A percentile compares a stretch with the other conserved stretches of the same genome.
phyloP scores from a whole-genome alignment of 2,797 vertebrate species.

The Naso thynnoides region DNA sequence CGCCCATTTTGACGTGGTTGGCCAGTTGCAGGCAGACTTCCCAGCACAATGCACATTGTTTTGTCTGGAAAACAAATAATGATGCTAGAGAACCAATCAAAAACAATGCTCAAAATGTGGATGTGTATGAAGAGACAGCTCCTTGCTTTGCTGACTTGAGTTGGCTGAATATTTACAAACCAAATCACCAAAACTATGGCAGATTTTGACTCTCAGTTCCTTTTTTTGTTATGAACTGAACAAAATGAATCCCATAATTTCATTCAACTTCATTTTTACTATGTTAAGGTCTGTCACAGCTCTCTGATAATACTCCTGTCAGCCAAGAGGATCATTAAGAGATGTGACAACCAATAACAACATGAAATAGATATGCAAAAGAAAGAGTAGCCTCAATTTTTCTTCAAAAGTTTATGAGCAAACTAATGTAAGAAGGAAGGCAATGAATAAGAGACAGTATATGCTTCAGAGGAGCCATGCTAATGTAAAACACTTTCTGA shows the following conservation, averaged over 20 bases:
- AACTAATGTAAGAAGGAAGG: neutral
- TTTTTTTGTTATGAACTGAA: too few relatives aligned
- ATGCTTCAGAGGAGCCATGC: neutral
- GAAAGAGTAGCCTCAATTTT: neutral
- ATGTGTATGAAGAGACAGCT: too few relatives aligned
- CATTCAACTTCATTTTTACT: neutral
- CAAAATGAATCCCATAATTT: too few relatives aligned
- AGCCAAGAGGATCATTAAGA: neutral
- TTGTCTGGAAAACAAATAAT: too few relatives aligned
- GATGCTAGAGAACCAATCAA: too few relatives aligned
- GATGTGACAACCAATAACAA: neutral
- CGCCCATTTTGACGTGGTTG: too few relatives aligned
- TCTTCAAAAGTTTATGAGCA: too few relatives aligned
- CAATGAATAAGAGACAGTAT: neutral
- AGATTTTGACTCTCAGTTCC: neutral
- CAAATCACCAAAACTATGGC: neutral
- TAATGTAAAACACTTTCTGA: slow-evolving; percentile 19
- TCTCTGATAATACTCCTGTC: neutral
- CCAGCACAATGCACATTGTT: too few relatives aligned
- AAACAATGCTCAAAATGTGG: too few relatives aligned
- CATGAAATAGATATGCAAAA: neutral
- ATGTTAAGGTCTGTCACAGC: neutral
- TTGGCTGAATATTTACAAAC: too few relatives aligned
- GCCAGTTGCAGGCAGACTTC: too few relatives aligned
- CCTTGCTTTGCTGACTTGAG: too few relatives aligned